A percentile compares a stretch with the other conserved stretches of the same genome.
Evolutionary conservation across 2,797 vertebrate species (phyloP).

Genomic region (Lagocephalus sceleratus): DNA sequence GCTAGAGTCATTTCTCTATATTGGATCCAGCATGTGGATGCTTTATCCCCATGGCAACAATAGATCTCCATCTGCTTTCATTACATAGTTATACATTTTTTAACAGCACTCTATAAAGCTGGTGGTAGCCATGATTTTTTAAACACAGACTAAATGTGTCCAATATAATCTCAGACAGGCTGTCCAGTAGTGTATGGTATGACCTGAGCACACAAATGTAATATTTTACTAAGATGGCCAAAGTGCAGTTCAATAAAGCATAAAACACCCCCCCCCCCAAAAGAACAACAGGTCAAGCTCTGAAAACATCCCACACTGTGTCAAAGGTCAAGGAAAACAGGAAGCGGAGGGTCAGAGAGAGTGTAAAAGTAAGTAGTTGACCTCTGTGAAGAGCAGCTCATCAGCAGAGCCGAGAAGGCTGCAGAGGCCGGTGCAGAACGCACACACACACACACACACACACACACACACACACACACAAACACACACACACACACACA

Average conservation of each 20-base stretch:
- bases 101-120: not conserved
- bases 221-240: not conserved
- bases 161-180: not conserved
- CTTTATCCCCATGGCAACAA: slow-evolving; percentile 37
- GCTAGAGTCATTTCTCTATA: not conserved
- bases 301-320: too few relatives aligned
- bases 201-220: not conserved
- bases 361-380: too few relatives aligned
- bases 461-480: too few relatives aligned
- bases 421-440: too few relatives aligned
- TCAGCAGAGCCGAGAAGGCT: not conserved
- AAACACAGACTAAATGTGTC: too few relatives aligned
- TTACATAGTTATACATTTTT: slow-evolving; percentile 24
- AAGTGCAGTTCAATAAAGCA: too few relatives aligned
- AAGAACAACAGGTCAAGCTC: too few relatives aligned
- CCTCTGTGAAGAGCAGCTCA: too few relatives aligned
- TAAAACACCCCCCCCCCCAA: too few relatives aligned
- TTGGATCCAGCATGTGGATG: not conserved
- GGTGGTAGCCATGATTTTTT: not conserved
- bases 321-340: too few relatives aligned
- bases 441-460: too few relatives aligned
- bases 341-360: not conserved
- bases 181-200: not conserved
- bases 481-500: too few relatives aligned
- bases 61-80: slow-evolving; percentile 16